Percentiles rank a stretch among this genome's conserved stretches.
Conservation (phyloP, 2,113 vertebrate species). For the Phaethon lepturus region DNA sequence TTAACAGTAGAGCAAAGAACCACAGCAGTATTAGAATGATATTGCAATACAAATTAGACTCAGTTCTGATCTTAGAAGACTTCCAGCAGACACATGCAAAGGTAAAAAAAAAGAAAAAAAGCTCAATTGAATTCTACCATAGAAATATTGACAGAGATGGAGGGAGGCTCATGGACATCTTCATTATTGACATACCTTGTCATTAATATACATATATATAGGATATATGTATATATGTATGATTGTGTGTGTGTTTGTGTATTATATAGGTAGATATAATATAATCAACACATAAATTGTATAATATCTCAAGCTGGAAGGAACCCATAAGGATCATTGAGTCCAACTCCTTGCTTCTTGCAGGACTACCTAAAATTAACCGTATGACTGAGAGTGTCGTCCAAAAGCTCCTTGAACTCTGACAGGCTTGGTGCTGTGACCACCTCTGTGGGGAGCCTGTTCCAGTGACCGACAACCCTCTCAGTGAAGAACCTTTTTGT, state of each 20-base stretch:
- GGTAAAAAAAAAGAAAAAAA: background rate
- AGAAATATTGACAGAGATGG: background rate
- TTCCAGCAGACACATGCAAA: background rate
- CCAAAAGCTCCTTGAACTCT: background rate
- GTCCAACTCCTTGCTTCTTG: background rate
- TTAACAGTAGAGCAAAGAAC: background rate
- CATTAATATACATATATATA: background rate
- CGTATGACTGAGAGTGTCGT: background rate
- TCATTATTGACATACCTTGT: background rate
- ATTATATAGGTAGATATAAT: background rate
- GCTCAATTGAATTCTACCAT: background rate
- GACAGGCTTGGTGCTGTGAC: background rate
- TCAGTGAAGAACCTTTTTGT: background rate
- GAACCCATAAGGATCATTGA: background rate
- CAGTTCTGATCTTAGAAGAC: background rate
- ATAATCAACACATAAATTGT: background rate
- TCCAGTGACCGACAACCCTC: background rate
- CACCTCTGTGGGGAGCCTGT: background rate
- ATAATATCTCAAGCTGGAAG: background rate
- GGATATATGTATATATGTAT: background rate
- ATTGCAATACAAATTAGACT: background rate
- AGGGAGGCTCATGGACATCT: background rate
- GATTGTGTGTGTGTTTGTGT: background rate
- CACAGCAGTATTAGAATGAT: background rate
- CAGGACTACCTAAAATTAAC: background rate